Base-by-base conservation (phyloP, 1,140 invertebrate genomes). In the Schlechtendalia chinensis region DNA sequence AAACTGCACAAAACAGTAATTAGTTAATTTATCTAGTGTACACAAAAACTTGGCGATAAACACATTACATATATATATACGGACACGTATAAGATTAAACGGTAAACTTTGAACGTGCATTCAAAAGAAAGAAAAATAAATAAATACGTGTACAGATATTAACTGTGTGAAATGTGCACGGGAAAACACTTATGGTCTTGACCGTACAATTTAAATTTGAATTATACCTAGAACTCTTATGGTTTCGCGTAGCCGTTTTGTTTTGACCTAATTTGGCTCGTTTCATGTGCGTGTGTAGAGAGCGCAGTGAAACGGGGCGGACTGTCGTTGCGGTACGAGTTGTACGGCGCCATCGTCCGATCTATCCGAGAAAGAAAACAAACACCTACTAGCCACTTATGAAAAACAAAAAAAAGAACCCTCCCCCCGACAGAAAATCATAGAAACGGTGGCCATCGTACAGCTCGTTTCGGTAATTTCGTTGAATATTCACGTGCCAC, bases 151-250 rank as follows among this genome's bases (percentile, higher is more conserved):
- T 2, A 58, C 8, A 58, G 54, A 22, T 59, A 16, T 59, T 32
- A n/a, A 32, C n/a, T 1, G 11, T n/a, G 1, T 67, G 45, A 47
- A 69, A 24, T 69, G 6, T 24, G 22, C 14, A 50, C 24, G 14
- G 8, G 0, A 69, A 69, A 27, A 47, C 10, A 16, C 24, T 47
- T 50, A 24, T 50, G 47, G 67, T 27, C 45, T 47, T 69, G 39
- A 50, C 39, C 39, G 22, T 11, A 24, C 24, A 24, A 47, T 69
- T 69, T 45, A 69, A 67, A 67, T 67, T 67, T 67, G 5, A 67
- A 69, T n/a, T n/a, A 69, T 39, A 69, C 67, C 39, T 69, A 69
- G 39, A 69, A 17, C n/a, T 69, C 50, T 50, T 69, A 69, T 3
- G 45, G 67, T 50, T 69, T 69, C 67, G 14, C 67, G 17, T 47